Percentiles rank a stretch among this genome's conserved stretches.
These are phyloP conservation scores for Typhlomys cinereus DNA, from an alignment of 2,113 vertebrate species.

Conservation along the genomic window DNA sequence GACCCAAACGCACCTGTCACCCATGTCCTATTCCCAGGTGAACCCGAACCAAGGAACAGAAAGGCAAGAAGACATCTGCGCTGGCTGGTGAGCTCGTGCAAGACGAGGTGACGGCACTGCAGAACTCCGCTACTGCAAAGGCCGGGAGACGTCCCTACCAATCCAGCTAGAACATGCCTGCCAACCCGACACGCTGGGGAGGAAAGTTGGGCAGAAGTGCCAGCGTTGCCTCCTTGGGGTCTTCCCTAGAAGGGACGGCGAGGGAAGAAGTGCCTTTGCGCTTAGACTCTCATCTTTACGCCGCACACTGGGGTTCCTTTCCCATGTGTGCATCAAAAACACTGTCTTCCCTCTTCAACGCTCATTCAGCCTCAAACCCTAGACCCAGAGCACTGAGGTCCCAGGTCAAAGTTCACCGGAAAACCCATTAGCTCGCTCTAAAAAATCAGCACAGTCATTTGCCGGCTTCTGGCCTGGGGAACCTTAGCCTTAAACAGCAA, in stretches of 20 bases:
- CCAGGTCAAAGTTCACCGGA: not conserved
- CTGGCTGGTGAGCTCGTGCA: not conserved
- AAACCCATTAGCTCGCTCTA: not conserved
- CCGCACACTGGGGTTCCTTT: not conserved
- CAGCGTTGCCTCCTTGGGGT: not conserved
- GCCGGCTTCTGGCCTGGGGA: not conserved
- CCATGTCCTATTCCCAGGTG: not conserved
- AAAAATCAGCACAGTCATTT: slow-evolving; percentile 21
- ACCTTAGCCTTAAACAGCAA: not conserved
- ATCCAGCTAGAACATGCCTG: not conserved
- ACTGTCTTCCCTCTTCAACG: not conserved
- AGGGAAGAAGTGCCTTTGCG: not conserved
- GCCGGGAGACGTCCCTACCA: not conserved
- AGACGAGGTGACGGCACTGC: not conserved
- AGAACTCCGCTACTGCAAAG: slow-evolving; percentile 30
- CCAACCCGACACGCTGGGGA: not conserved
- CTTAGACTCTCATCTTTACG: not conserved
- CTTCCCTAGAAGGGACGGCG: not conserved
- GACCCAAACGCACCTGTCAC: not conserved
- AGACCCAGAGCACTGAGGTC: not conserved
- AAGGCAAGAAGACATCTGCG: not conserved
- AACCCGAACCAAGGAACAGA: not conserved
- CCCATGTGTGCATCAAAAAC: not conserved
- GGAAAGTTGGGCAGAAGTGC: slow-evolving; percentile 19
- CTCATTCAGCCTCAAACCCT: not conserved